A percentile compares a stretch with the other conserved stretches of the same genome.
phyloP scores from a whole-genome alignment of 2,888 invertebrate genomes.

The Parascotia fuliginaria region DNA sequence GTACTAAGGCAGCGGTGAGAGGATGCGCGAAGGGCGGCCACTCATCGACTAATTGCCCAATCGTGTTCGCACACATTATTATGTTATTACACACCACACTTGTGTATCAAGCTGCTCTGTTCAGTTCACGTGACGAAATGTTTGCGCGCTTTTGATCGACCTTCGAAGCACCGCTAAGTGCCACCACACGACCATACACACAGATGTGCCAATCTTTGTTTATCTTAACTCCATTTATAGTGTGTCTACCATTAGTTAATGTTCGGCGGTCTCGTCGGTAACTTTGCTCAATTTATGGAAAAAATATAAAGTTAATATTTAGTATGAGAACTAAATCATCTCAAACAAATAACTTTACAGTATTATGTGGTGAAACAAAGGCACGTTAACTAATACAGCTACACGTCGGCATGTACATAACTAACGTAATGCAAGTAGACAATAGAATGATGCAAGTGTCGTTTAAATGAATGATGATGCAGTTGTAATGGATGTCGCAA shows the following conservation, averaged over 20 bases:
- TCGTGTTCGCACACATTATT: constrained; percentile 22
- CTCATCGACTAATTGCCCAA: constrained; percentile 28
- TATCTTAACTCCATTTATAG: no score
- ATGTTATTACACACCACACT: constrained; percentile 9
- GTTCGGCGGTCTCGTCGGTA: background rate
- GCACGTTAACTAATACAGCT: no score
- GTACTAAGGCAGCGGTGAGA: constrained; percentile 19
- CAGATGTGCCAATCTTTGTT: background rate
- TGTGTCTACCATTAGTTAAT: no score
- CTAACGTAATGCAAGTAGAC: background rate
- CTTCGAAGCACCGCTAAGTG: constrained; percentile 12
- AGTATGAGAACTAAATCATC: no score
- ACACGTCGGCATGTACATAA: no score
- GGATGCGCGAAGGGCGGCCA: constrained; percentile 14
- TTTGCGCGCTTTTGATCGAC: constrained; percentile 18
- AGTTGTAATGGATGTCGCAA: constrained; percentile 1
- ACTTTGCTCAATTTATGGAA: no score
- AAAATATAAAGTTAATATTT: no score
- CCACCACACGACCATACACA: constrained; percentile 7
- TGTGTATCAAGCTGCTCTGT: constrained; percentile 2
- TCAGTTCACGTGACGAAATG: constrained; percentile 26
- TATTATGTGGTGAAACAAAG: no score
- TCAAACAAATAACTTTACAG: no score
- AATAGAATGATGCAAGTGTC: constrained; percentile 3
- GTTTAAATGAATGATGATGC: background rate